phyloP scores from a whole-genome alignment of 92 coral and sea anemone species.

The Actinostola sp. region DNA sequence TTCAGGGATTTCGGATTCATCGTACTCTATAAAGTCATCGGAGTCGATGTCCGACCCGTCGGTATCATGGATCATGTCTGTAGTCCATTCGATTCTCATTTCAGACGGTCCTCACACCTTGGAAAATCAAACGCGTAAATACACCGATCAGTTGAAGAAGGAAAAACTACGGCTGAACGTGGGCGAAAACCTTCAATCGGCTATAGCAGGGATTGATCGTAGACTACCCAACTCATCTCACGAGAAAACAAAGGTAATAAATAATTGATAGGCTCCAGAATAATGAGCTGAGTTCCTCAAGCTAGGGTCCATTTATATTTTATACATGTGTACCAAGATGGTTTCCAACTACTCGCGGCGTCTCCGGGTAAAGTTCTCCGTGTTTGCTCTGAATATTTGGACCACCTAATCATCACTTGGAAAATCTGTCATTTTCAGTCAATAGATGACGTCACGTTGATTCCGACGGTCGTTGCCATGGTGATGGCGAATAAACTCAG shows the following conservation, averaged over 20 bases:
- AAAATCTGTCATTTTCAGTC: constrained; percentile 1
- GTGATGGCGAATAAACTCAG: constrained; percentile 24
- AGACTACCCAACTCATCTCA: constrained; percentile 4
- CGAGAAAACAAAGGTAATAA: neutral
- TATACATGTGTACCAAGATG: neutral
- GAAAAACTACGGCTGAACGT: no score
- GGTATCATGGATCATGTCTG: neutral
- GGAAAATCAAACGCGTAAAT: no score
- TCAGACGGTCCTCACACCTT: no score
- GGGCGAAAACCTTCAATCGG: neutral
- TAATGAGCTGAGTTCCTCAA: neutral
- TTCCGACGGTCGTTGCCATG: constrained; percentile 5
- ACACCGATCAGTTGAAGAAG: no score
- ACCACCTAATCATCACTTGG: neutral
- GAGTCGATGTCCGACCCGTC: constrained; percentile 8
- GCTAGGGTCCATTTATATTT: neutral
- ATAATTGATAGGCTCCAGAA: neutral
- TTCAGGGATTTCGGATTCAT: constrained; percentile 70
- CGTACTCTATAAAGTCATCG: constrained; percentile 21
- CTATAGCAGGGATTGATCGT: neutral
- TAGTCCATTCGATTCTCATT: constrained; percentile 9
- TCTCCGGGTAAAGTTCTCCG: neutral
- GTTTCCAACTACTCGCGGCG: neutral
- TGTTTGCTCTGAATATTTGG: neutral
- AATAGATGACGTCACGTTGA: constrained; percentile 12